Base-by-base conservation (phyloP, 2,888 invertebrate genomes). In the Synergus laeviventris region DNA sequence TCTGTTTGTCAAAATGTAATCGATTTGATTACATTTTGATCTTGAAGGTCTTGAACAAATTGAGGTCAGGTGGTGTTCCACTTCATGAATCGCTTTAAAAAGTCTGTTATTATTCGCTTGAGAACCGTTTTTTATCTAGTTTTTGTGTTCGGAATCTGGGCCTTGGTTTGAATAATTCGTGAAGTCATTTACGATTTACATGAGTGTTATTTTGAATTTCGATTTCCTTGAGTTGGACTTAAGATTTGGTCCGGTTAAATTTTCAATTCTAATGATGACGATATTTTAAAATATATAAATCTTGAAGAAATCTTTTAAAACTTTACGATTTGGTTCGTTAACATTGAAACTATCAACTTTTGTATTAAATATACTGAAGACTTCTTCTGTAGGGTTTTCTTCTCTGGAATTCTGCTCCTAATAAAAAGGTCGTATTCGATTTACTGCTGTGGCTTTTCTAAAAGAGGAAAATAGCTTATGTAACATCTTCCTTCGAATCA, bases 11-110 rank as follows among this genome's bases (percentile, higher is more conserved):
- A 31, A 70, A 70, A 70, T 70, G 31, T 21, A 49, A 45, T 70
- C 45, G 16, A n/a, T 49, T 70, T 49, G 45, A 21, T 9, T 31
- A 31, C 31, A 31, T 31, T 31, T 31, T 31, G 31, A 31, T 31
- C 31, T 31, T 31, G 5, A 31, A 31, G 5, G 5, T 31, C 31
- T 31, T n/a, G n/a, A 66, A 45, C 21, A 24, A 45, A 49, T 70
- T 31, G 49, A 70, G 70, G 45, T 31, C 70, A 31, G 39, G 21
- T 64, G 45, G 11, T 70, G 45, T n/a, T 70, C 70, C 49, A 49
- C 45, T 70, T 70, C 70, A 31, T 70, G 24, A 9, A 45, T 9
- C 18, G 8, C 8, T 24, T 21, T 1, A 45, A 70, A 31, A 49
- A 49, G 21, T n/a, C n/a, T n/a, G 49, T n/a, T 42, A 14, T 42